phyloP scores from a whole-genome alignment of 2,888 invertebrate genomes.

The Imbricaverruca yamaguchii region DNA sequence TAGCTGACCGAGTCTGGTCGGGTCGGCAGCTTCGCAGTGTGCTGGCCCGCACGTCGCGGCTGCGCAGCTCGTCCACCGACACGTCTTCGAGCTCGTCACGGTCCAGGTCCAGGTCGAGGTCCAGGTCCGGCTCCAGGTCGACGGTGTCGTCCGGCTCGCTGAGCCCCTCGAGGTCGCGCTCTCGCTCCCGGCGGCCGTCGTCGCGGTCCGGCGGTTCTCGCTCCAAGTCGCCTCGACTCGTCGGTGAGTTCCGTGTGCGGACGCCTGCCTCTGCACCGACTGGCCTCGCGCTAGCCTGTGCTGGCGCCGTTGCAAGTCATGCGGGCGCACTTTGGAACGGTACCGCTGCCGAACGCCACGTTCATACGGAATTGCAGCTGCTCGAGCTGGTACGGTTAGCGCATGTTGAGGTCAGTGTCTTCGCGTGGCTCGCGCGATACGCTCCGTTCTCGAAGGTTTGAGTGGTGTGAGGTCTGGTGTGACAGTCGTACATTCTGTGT shows the following conservation, averaged over 20 bases:
- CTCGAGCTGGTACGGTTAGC: too few species aligned
- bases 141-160: not conserved
- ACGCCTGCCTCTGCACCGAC: too few species aligned
- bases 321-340: too few species aligned
- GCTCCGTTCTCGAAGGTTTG: too few species aligned
- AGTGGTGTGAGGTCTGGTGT: too few species aligned
- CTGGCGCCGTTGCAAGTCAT: too few species aligned
- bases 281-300: too few species aligned
- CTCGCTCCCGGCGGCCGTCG: not conserved
- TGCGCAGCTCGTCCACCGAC: not conserved
- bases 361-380: too few species aligned
- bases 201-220: not conserved
- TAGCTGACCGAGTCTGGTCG: not conserved
- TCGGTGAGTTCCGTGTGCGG: not conserved
- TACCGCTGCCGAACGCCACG: too few species aligned
- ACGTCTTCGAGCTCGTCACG: not conserved
- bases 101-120: not conserved
- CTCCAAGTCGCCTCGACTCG: not conserved
- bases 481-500: too few species aligned
- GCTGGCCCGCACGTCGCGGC: not conserved
- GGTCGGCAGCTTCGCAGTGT: constrained; percentile 7
- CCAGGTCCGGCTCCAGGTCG: not conserved
- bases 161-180: not conserved
- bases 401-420: too few species aligned
- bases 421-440: too few species aligned